phyloP scores from a whole-genome alignment of 2,113 vertebrate species.

The Cyanoliseus patagonus region DNA sequence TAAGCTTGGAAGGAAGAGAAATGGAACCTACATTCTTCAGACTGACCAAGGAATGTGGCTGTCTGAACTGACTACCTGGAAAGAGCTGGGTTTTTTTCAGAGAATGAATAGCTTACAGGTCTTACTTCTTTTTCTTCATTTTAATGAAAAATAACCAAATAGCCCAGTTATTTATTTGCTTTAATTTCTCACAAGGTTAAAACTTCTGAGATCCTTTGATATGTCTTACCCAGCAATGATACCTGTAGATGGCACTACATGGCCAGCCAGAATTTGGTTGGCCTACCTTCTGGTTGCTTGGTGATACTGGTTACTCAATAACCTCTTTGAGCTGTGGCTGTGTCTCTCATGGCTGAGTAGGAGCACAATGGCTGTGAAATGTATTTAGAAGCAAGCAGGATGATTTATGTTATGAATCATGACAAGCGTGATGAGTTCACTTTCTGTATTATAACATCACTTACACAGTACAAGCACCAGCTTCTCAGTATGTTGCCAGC shows the following conservation, averaged over 20 bases:
- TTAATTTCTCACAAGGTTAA: not conserved
- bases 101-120: not conserved
- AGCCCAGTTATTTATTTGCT: not conserved
- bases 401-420: slow-evolving; percentile 45
- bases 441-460: not conserved
- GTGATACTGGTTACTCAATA: not conserved
- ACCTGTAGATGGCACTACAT: not conserved
- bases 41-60: not conserved
- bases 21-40: not conserved
- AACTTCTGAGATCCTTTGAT: not conserved
- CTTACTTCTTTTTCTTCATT: not conserved
- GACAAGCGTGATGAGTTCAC: slow-evolving; percentile 35
- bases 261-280: not conserved
- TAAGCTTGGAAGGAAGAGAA: not conserved
- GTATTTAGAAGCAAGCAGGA: slow-evolving; percentile 15
- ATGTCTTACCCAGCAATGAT: not conserved
- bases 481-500: not conserved
- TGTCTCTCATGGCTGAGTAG: not conserved
- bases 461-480: not conserved
- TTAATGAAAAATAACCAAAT: not conserved
- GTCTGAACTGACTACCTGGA: not conserved
- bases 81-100: not conserved
- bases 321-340: not conserved
- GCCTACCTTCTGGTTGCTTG: not conserved
- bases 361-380: not conserved